Base-by-base conservation (phyloP, 2,113 vertebrate genomes). In the Syrrhaptes paradoxus region DNA sequence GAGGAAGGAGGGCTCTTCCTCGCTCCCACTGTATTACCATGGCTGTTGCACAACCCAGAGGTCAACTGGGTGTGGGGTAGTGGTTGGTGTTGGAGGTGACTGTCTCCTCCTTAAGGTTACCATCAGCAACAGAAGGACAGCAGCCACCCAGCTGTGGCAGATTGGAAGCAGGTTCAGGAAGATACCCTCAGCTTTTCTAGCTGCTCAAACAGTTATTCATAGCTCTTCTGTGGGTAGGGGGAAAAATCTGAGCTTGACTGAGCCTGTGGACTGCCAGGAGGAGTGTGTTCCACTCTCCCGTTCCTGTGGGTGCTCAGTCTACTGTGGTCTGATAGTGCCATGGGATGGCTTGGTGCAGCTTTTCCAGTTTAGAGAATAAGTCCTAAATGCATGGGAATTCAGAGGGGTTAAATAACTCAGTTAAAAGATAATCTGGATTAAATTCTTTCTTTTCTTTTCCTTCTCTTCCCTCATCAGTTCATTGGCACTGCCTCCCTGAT, bases 401-500 rank as follows among this genome's bases (percentile, higher is more conserved):
- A 59, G 8, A 80, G 5, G 5, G 75, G 11, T n/a, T 41, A 63
- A 74, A 62, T 41, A 43, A 59, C 15, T 65, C 49, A 6, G 2
- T 63, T 84, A 36, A 46, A 86, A 57, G 28, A 65, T 21, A 48
- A 57, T 18, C 10, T 26, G 15, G 4, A 38, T 81, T 94, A 57
- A 97, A 29, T 34, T 19, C 4, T 31, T 52, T 29, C 81, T 61
- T 58, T 76, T 36, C 14, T 66, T 59, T 13, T 7, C 4, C 4
- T 2, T 83, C 17, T 6, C 11, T 93, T 83, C 17, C 6, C 11
- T 93, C 26, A 28, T 29, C 85, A 99, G 99, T 97, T 99, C 65
- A 99, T 99, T 49, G 99, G 99, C 89, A 99, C 99, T 3, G 97
- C 99, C 6, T 98, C 99, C 6, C 97, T 99, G 59, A 98, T 99